Conservation (phyloP, 1,140 invertebrate genomes). For the Carcinoscorpius rotundicauda region DNA sequence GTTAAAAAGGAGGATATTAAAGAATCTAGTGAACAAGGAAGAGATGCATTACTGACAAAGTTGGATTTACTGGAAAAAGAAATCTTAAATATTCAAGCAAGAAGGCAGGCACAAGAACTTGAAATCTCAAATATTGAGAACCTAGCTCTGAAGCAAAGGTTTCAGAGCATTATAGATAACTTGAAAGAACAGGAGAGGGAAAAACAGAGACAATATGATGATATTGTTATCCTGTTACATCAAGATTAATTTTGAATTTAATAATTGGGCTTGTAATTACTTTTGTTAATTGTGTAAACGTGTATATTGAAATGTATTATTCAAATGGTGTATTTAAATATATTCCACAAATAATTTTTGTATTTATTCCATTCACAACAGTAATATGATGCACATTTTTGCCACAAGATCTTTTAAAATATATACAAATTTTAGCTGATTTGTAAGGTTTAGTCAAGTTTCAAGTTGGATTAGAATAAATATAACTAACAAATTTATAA, state of each 20-base stretch:
- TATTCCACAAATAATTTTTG: too few relatives aligned
- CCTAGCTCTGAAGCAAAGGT: slow-evolving; percentile 59
- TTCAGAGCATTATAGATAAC: slow-evolving; percentile 64
- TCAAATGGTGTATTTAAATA: too few relatives aligned
- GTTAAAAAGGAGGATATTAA: slow-evolving; percentile 17
- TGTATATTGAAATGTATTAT: too few relatives aligned
- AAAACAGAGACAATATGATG: slow-evolving; percentile 52
- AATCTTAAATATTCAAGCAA: slow-evolving; percentile 53
- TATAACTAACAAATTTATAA: too few relatives aligned
- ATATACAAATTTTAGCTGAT: too few relatives aligned
- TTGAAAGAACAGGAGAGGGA: slow-evolving; percentile 61
- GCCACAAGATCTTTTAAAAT: too few relatives aligned
- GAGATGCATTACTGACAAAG: slow-evolving; percentile 20
- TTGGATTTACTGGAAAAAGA: slow-evolving; percentile 32
- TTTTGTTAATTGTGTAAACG: too few relatives aligned
- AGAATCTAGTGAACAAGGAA: slow-evolving; percentile 11
- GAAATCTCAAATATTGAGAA: slow-evolving; percentile 80
- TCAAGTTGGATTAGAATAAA: too few relatives aligned
- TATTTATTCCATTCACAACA: too few relatives aligned
- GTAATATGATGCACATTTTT: too few relatives aligned
- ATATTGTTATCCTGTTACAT: slow-evolving; percentile 12
- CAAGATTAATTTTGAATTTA: neutral
- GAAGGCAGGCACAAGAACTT: slow-evolving; percentile 58
- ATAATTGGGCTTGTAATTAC: too few relatives aligned
- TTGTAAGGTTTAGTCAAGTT: too few relatives aligned